A percentile compares a stretch with the other conserved stretches of the same genome.
These are phyloP conservation scores for Pseudomugil gertrudae DNA, from an alignment of 2,797 vertebrate species.

Conservation along the genomic window DNA sequence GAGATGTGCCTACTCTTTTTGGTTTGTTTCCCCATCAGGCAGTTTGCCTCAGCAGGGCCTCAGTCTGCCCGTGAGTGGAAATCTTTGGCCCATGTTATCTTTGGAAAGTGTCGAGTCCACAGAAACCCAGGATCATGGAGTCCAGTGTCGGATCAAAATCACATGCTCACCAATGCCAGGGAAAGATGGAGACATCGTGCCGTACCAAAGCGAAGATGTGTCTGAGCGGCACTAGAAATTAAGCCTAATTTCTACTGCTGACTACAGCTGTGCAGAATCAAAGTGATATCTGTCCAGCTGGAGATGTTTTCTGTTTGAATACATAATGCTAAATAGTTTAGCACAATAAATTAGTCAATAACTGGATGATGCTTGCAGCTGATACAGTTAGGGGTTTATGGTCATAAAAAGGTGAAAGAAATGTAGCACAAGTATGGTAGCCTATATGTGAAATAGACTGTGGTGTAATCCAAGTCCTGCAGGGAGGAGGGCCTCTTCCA, in stretches of 20 bases:
- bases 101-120: conserved; percentile 89
- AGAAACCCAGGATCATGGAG: conserved; percentile 82
- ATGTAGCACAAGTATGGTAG: conserved; percentile 71
- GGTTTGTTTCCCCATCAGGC: conserved; percentile 76
- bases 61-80: conserved; percentile 78
- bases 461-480: conserved; percentile 75
- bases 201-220: conserved; percentile 41
- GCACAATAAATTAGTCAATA: conserved; percentile 22
- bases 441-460: conserved; percentile 71
- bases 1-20: conserved; percentile 70
- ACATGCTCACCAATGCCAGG: conserved; percentile 54
- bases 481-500: conserved; percentile 77
- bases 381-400: conserved; percentile 45
- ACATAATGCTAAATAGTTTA: conserved; percentile 17
- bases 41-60: conserved; percentile 79
- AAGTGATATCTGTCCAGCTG: conserved; percentile 2
- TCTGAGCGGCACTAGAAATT: conserved; percentile 7
- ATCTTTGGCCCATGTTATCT: conserved; percentile 86
- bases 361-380: conserved; percentile 32
- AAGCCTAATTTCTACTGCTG: background rate
- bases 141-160: conserved; percentile 80
- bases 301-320: conserved; percentile 10
- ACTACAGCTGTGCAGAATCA: conserved; percentile 4
- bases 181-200: conserved; percentile 62
- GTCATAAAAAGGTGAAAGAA: conserved; percentile 49